Evolutionary conservation across 2,113 vertebrate species (phyloP), one percentile per base, ranked within the genome.

Genomic region (Lota lota): DNA sequence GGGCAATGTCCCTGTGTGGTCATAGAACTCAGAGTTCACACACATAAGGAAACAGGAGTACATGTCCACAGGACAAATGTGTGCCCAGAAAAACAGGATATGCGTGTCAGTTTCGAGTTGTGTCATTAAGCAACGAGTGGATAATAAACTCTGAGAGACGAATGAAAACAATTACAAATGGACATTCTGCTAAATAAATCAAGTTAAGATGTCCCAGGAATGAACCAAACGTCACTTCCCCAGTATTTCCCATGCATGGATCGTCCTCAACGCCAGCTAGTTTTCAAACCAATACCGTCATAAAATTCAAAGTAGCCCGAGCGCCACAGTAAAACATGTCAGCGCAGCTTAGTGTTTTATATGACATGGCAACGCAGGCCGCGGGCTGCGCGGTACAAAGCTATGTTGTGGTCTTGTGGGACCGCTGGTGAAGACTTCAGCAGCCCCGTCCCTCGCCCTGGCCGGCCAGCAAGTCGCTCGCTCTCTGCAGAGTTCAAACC

Each of bases 391-490:
- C 71, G 79, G 64, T 72, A 70, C 68, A 66, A 63, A 86, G 78
- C 66, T 77, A 77, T 85, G 80, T 58, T 76, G 82, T 79, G 79
- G 77, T 59, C 75, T 81, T 69, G 63, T 86, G 66, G 22, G 70
- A 85, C 71, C 73, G 72, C 69, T 53, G 78, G 40, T 83, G 64
- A 86, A 82, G 56, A 81, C 82, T 75, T 85, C 58, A 86, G 58
- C 82, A 81, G 85, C n/a, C 72, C 53, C 5, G 54, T 3, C 58
- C 10, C 77, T 21, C 12, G 56, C 72, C 17, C 67, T 79, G 8
- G 8, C 15, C 61, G 72, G 66, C 68, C 40, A 3, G 20, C 8
- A 6, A 6, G 28, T 6, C 28, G 4, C 28, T 33, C 28, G 28
- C 28, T 33, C 28, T 5, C 28, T 33, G 28, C 28, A 33, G 28